These are phyloP conservation scores for Tringa solitaria DNA, from an alignment of 2,113 vertebrate genomes.

Conservation along the genomic window DNA sequence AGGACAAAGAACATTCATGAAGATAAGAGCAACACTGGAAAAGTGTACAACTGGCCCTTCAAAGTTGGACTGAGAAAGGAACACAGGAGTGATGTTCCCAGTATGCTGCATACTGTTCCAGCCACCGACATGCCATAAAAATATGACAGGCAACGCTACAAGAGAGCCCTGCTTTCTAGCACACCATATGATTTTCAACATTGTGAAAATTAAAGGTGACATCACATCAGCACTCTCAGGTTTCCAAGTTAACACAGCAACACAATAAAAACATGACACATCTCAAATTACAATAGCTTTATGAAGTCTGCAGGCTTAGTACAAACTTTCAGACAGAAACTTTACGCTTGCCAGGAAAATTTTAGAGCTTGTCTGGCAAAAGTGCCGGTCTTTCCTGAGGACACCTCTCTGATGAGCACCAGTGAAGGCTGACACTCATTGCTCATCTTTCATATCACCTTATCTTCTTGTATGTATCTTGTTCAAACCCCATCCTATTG, in stretches of 20 bases:
- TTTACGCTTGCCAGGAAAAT: not conserved
- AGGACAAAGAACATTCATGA: not conserved
- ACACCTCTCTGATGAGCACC: not conserved
- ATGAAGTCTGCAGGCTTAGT: not conserved
- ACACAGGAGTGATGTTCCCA: not conserved
- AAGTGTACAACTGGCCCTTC: not conserved
- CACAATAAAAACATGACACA: not conserved
- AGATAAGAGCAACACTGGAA: not conserved
- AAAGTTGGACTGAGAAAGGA: not conserved
- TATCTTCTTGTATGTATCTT: not conserved
- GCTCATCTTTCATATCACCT: not conserved
- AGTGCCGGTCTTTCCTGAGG: not conserved
- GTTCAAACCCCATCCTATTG: not conserved
- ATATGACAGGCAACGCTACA: not conserved
- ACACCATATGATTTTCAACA: not conserved
- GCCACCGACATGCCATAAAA: not conserved
- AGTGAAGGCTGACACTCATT: not conserved
- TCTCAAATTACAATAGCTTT: conserved; percentile 18
- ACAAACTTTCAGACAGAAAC: not conserved
- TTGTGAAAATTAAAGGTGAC: not conserved
- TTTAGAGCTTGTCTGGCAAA: not conserved
- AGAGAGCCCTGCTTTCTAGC: not conserved
- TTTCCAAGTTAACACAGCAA: conserved; percentile 18
- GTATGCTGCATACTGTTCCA: not conserved
- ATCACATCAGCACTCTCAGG: not conserved